Evolutionary conservation across 2,888 invertebrate species (phyloP).

Genomic region (Drosophila hamatofila): DNA sequence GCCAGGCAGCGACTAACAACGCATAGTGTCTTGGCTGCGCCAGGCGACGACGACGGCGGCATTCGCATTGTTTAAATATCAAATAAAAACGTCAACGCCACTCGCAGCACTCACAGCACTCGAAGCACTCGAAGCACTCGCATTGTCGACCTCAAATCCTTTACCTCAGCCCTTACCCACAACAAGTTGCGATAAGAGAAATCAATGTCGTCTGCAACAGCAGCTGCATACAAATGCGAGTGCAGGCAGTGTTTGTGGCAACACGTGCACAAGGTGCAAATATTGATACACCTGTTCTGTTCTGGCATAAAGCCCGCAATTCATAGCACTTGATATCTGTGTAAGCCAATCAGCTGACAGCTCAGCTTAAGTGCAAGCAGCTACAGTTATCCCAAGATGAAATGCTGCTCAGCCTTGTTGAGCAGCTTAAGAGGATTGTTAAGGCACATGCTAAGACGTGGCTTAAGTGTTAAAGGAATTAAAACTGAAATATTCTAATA

Average conservation of each 20-base stretch:
- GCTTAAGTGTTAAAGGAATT: background rate
- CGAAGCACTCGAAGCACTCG: too few relatives aligned
- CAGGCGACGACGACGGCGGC: background rate
- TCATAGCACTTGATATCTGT: constrained; percentile 11
- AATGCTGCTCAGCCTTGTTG: background rate
- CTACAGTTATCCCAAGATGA: background rate
- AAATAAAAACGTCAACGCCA: constrained; percentile 68
- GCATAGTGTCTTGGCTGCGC: constrained; percentile 36
- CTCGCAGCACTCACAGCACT: constrained; percentile 24
- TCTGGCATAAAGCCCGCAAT: constrained; percentile 24
- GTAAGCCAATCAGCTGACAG: constrained; percentile 16
- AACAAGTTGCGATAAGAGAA: constrained; percentile 57
- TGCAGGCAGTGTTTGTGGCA: constrained; percentile 48
- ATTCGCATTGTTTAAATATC: constrained; percentile 60
- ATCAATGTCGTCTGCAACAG: constrained; percentile 65
- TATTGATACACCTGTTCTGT: constrained; percentile 51
- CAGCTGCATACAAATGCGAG: constrained; percentile 39
- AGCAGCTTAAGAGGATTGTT: background rate
- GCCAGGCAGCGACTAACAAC: constrained; percentile 20
- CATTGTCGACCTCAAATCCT: constrained; percentile 20
- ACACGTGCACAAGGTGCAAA: constrained; percentile 38
- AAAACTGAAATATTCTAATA: background rate
- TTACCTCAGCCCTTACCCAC: background rate
- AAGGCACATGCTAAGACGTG: too few relatives aligned
- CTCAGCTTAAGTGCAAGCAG: background rate